Conservation (phyloP, 2,888 invertebrate genomes). For the Daptonema setosum region DNA sequence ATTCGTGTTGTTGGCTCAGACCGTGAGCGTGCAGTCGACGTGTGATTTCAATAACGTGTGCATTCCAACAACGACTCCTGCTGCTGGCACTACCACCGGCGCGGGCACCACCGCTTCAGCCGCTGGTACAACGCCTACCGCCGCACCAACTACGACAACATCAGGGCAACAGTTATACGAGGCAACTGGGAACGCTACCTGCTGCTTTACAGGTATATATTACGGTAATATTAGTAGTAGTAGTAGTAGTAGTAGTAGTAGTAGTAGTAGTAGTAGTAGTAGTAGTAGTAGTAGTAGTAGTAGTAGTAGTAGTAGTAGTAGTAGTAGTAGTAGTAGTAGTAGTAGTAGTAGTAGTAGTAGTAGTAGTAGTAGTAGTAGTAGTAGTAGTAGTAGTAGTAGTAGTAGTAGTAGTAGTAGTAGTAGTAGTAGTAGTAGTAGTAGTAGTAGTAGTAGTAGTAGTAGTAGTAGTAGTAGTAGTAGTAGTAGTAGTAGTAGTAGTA, state of each 20-base stretch:
- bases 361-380: conserved; percentile 2
- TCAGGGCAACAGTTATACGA: too few relatives aligned
- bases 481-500: conserved; percentile 2
- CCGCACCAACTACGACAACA: too few relatives aligned
- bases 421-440: conserved; percentile 2
- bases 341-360: conserved; percentile 2
- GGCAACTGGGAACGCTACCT: too few relatives aligned
- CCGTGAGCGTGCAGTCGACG: too few relatives aligned
- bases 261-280: conserved; percentile 3
- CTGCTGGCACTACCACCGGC: too few relatives aligned
- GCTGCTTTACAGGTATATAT: background rate
- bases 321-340: conserved; percentile 3
- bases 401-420: conserved; percentile 2
- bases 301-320: conserved; percentile 2
- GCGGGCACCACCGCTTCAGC: too few relatives aligned
- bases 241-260: too few relatives aligned
- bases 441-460: conserved; percentile 3
- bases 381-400: conserved; percentile 3
- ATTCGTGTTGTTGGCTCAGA: too few relatives aligned
- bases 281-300: conserved; percentile 2
- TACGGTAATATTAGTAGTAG: too few relatives aligned
- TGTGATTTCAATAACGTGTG: too few relatives aligned
- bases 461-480: conserved; percentile 1
- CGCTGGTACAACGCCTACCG: too few relatives aligned
- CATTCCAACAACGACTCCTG: too few relatives aligned